Evolutionary conservation across 2,888 invertebrate genomes (phyloP).

Genomic region (Choreutis nemorana): DNA sequence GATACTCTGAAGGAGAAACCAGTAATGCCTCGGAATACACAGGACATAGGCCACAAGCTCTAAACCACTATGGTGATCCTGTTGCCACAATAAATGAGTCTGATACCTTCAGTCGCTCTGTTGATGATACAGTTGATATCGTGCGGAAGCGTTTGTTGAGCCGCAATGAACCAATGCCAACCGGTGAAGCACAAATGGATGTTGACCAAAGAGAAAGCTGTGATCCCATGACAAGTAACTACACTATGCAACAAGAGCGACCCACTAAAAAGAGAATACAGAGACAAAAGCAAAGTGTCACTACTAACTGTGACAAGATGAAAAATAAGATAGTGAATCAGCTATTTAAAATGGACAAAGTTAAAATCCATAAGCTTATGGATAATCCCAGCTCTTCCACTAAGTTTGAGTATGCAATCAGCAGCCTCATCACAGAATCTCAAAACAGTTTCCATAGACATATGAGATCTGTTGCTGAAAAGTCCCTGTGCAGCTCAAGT

Average conservation of each 20-base stretch:
- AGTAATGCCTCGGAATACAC: constrained; percentile 33
- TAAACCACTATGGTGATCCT: constrained; percentile 45
- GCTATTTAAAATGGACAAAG: constrained; percentile 59
- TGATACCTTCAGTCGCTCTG: constrained; percentile 43
- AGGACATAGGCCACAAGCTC: constrained; percentile 53
- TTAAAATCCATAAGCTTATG: constrained; percentile 53
- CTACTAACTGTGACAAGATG: constrained; percentile 45
- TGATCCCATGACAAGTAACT: constrained; percentile 13
- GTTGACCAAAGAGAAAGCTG: constrained; percentile 9
- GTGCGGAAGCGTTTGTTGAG: constrained; percentile 38
- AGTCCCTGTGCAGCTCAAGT: constrained; percentile 41
- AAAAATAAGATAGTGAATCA: constrained; percentile 58
- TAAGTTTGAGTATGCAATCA: constrained; percentile 61
- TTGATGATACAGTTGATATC: constrained; percentile 55
- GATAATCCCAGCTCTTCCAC: constrained; percentile 56
- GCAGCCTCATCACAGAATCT: constrained; percentile 55
- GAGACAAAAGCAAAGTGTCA: constrained; percentile 25
- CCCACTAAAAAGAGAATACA: constrained; percentile 29
- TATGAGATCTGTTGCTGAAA: constrained; percentile 51
- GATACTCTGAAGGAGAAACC: constrained; percentile 22
- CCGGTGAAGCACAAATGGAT: constrained; percentile 15
- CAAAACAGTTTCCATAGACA: constrained; percentile 55
- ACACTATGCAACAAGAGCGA: constrained; percentile 27
- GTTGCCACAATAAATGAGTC: constrained; percentile 35
- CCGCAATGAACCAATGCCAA: constrained; percentile 32